A percentile compares a stretch with the other conserved stretches of the same genome.
phyloP scores from a whole-genome alignment of 2,113 vertebrate genomes.

The Gymnogyps californianus region DNA sequence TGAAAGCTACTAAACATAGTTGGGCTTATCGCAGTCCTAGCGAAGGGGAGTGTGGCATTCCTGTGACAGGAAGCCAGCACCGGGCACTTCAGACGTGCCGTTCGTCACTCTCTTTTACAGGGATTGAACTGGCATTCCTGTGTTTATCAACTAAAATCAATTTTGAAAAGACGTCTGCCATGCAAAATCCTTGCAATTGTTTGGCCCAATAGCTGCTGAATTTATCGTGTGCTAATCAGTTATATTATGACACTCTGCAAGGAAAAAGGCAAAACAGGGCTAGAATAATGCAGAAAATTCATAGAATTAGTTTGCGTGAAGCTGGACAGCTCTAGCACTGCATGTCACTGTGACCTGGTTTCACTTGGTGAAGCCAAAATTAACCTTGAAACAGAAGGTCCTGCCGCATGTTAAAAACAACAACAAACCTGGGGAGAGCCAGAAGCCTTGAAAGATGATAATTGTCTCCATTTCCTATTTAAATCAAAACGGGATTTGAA shows the following conservation, averaged over 20 bases:
- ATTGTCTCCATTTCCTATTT: background rate
- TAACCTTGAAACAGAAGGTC: background rate
- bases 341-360: background rate
- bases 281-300: background rate
- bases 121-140: background rate
- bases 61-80: slow-evolving; percentile 52
- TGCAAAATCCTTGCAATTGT: background rate
- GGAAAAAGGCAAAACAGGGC: background rate
- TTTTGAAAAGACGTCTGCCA: background rate
- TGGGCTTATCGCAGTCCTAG: slow-evolving; percentile 51
- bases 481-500: background rate
- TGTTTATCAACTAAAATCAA: background rate
- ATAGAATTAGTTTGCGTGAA: background rate
- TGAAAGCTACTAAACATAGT: slow-evolving; percentile 31
- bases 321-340: background rate
- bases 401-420: background rate
- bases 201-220: background rate
- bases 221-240: background rate
- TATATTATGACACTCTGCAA: background rate
- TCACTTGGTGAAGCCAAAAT: background rate
- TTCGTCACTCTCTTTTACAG: slow-evolving; percentile 33
- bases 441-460: background rate
- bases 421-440: background rate
- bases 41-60: slow-evolving; percentile 63
- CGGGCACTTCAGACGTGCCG: slow-evolving; percentile 20